Percentiles rank a stretch among this genome's conserved stretches.
Evolutionary conservation across 2,113 vertebrate genomes (phyloP).

Genomic region (Dendrocopos noguchii): DNA sequence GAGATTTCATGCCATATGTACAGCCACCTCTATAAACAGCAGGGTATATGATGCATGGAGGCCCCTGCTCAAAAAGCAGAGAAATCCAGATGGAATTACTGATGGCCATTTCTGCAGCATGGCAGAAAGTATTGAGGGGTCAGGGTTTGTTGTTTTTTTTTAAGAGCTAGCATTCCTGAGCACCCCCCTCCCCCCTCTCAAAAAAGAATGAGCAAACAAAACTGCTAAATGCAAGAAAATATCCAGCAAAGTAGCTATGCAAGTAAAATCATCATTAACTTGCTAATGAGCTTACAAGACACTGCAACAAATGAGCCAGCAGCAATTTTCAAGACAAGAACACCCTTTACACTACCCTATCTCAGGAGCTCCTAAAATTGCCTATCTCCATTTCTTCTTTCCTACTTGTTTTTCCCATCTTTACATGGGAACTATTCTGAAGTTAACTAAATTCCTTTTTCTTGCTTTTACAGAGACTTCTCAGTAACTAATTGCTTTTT

Average conservation of each 20-base stretch:
- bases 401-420: not conserved
- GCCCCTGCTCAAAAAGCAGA: conserved; percentile 32
- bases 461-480: not conserved
- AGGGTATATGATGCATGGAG: conserved; percentile 33
- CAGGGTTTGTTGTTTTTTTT: not conserved
- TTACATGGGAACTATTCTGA: not conserved
- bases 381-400: not conserved
- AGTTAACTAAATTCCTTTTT: not conserved
- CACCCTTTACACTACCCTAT: not conserved
- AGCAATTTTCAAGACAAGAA: conserved; percentile 1
- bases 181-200: not conserved
- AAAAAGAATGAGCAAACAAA: not conserved
- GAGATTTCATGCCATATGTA: conserved; percentile 53
- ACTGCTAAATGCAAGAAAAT: not conserved
- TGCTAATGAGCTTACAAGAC: conserved; percentile 30
- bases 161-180: not conserved
- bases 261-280: conserved; percentile 32
- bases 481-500: not conserved
- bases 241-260: not conserved
- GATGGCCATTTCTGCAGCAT: conserved; percentile 22
- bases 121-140: not conserved
- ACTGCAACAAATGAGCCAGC: not conserved
- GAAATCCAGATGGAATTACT: conserved; percentile 43
- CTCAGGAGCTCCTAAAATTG: conserved; percentile 4
- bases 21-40: conserved; percentile 35